Conservation (phyloP, 2,113 vertebrate genomes). For the human (Homo sapiens) region GRCh38 chr4:79897001-79897500, state of each 20-base stretch:
- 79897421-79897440: not conserved
- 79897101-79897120: too few species aligned
- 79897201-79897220: not conserved
- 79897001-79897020: not conserved
- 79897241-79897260: not conserved
- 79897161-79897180: not conserved
- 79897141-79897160: accelerated
- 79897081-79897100: not conserved
- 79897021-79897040: not conserved
- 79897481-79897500: not conserved
- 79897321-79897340: not conserved
- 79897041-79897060: not conserved
- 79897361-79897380: not conserved
- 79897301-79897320: not conserved
- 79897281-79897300: not conserved
- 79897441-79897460: not conserved
- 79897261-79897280: not conserved
- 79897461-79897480: not conserved
- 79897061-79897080: not conserved
- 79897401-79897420: not conserved
- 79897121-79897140: not conserved
- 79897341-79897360: not conserved
- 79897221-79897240: not conserved
- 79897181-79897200: not conserved
- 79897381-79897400: not conserved